Percentiles rank a stretch among this genome's conserved stretches.
Conservation (phyloP, 2,888 invertebrate species). For the Ceramica pisi region DNA sequence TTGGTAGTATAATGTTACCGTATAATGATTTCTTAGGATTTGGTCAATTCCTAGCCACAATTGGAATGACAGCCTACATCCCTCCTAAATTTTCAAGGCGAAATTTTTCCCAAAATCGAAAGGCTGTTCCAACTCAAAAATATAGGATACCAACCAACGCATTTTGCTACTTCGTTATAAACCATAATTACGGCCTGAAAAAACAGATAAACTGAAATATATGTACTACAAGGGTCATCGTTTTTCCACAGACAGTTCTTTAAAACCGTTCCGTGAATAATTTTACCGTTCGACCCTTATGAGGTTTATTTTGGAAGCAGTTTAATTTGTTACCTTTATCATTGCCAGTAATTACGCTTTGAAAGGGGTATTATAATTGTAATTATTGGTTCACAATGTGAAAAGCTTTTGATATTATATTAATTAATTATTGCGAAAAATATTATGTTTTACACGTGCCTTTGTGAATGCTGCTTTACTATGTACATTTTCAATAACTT, state of each 20-base stretch:
- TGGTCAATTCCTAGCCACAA: too few species aligned
- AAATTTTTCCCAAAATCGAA: too few species aligned
- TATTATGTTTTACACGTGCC: background rate
- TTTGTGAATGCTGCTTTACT: background rate
- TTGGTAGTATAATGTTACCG: too few species aligned
- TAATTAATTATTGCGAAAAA: conserved; percentile 4
- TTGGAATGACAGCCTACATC: too few species aligned
- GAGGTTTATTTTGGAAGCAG: conserved; percentile 28
- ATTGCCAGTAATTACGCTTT: conserved; percentile 28
- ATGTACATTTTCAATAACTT: background rate
- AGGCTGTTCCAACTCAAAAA: too few species aligned
- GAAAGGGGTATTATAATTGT: conserved; percentile 17
- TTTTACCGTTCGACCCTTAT: conserved; percentile 15
- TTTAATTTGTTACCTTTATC: conserved; percentile 32
- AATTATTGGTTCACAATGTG: conserved; percentile 20
- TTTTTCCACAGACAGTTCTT: background rate
- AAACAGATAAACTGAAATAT: background rate
- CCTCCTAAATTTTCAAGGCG: too few species aligned
- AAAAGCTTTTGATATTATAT: conserved; percentile 20
- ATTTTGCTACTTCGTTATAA: background rate
- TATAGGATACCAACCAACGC: background rate
- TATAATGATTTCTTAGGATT: too few species aligned
- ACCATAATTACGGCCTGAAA: background rate
- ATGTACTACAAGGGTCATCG: conserved; percentile 4
- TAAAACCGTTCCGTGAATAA: conserved; percentile 23